A percentile compares a stretch with the other conserved stretches of the same genome.
Evolutionary conservation across 2,888 invertebrate species (phyloP).

Genomic region (Zaprionus bogoriensis): DNA sequence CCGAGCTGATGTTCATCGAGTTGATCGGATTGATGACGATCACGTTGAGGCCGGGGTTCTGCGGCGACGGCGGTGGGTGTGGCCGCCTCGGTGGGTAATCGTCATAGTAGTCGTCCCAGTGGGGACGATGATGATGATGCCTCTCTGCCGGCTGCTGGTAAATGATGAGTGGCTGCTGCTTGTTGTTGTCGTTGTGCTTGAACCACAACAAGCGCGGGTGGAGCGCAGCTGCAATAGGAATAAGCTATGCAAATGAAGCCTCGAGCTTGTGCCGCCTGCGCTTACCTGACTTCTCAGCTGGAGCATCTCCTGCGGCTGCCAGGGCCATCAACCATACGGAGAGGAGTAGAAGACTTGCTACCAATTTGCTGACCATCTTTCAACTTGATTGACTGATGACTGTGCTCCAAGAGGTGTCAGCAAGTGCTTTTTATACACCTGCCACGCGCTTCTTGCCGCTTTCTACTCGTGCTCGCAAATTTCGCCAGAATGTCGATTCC

Average conservation of each 20-base stretch:
- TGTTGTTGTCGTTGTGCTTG: slow-evolving; percentile 12
- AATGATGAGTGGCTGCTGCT: slow-evolving; percentile 37
- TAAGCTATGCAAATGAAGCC: no score
- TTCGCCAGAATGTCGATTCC: slow-evolving; percentile 40
- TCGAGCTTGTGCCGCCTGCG: no score
- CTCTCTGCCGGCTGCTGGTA: slow-evolving; percentile 30
- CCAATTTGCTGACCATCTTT: slow-evolving; percentile 35
- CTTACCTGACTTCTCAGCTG: slow-evolving; percentile 5
- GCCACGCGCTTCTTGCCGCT: not conserved
- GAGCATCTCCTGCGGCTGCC: not conserved
- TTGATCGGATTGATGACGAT: slow-evolving; percentile 57
- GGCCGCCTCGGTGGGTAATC: slow-evolving; percentile 11
- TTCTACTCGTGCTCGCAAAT: slow-evolving; percentile 7
- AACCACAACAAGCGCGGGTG: slow-evolving; percentile 54
- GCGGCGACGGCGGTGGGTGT: slow-evolving; percentile 7
- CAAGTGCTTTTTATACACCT: slow-evolving; percentile 41
- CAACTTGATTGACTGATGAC: slow-evolving; percentile 36
- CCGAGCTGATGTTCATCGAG: slow-evolving; percentile 12
- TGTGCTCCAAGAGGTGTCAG: slow-evolving; percentile 27
- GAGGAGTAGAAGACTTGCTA: slow-evolving; percentile 19
- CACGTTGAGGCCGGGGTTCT: slow-evolving; percentile 2
- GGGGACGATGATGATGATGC: slow-evolving; percentile 16
- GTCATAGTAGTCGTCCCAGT: slow-evolving; percentile 23
- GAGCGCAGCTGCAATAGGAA: no score
- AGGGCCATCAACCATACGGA: slow-evolving; percentile 12